These are phyloP conservation scores for Sebastes jordani DNA, from an alignment of 2,797 vertebrate species.

Conservation along the genomic window DNA sequence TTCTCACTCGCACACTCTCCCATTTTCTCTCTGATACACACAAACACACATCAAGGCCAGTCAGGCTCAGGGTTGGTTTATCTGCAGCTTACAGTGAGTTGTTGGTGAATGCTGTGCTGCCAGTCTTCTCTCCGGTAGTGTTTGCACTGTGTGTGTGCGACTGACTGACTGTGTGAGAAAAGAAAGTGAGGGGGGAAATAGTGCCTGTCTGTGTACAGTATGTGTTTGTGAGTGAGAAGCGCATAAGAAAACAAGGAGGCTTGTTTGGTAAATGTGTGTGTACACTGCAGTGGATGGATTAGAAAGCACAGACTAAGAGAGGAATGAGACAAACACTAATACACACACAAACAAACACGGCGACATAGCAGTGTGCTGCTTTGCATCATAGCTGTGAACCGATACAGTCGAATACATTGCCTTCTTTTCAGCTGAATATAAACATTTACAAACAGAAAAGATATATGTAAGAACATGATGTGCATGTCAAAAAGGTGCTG, in stretches of 20 bases:
- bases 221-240: constrained; percentile 27
- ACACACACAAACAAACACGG: constrained; percentile 5
- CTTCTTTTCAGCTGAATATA: background rate
- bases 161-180: background rate
- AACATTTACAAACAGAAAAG: background rate
- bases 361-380: constrained; percentile 14
- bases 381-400: constrained; percentile 5
- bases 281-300: constrained; percentile 34
- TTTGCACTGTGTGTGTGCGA: background rate
- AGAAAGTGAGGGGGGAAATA: constrained; percentile 21
- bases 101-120: constrained; percentile 57
- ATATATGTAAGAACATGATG: background rate
- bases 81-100: constrained; percentile 70
- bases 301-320: constrained; percentile 19
- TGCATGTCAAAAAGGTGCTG: background rate
- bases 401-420: background rate
- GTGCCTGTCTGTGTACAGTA: constrained; percentile 10
- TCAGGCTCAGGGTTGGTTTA: constrained; percentile 64
- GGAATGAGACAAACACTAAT: constrained; percentile 15
- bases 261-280: constrained; percentile 2
- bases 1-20: constrained; percentile 3
- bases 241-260: constrained; percentile 29
- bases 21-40: constrained; percentile 39
- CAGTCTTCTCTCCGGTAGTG: constrained; percentile 43
- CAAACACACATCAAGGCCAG: constrained; percentile 57